Percentiles rank a stretch among this genome's conserved stretches.
Conservation (phyloP, 2,797 vertebrate species). For the Vireo griseus region DNA sequence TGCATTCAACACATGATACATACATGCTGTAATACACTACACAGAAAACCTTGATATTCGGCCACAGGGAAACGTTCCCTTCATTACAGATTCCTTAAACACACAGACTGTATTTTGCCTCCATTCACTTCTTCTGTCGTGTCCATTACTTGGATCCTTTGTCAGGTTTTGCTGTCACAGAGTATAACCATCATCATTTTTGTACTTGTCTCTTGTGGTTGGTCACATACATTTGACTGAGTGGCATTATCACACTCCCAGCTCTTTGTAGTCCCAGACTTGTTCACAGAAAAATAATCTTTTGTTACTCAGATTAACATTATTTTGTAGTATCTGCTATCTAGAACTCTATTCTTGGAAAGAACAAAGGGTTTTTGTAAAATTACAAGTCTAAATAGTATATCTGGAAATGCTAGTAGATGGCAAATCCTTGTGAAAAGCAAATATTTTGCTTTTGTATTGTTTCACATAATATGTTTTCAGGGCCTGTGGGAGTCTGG, state of each 20-base stretch:
- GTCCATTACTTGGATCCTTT: background rate
- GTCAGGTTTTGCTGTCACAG: background rate
- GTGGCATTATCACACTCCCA: background rate
- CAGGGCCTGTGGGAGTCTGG: background rate
- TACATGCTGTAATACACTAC: background rate
- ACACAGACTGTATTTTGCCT: background rate
- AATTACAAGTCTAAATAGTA: background rate
- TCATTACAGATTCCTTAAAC: background rate
- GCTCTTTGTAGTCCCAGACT: background rate
- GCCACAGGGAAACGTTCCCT: background rate
- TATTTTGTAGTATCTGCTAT: background rate
- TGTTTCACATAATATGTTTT: background rate
- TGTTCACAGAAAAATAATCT: background rate
- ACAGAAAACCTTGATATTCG: background rate
- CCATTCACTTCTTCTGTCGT: background rate
- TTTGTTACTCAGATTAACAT: background rate
- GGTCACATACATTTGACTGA: background rate
- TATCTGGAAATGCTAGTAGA: background rate
- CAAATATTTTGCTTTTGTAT: background rate
- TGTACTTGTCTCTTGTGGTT: background rate
- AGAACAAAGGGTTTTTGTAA: fast-evolving
- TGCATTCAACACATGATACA: background rate
- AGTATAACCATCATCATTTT: background rate
- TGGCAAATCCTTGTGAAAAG: background rate
- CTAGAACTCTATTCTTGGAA: background rate